Conservation (phyloP, 1,140 invertebrate genomes). For the Psix sp. region DNA sequence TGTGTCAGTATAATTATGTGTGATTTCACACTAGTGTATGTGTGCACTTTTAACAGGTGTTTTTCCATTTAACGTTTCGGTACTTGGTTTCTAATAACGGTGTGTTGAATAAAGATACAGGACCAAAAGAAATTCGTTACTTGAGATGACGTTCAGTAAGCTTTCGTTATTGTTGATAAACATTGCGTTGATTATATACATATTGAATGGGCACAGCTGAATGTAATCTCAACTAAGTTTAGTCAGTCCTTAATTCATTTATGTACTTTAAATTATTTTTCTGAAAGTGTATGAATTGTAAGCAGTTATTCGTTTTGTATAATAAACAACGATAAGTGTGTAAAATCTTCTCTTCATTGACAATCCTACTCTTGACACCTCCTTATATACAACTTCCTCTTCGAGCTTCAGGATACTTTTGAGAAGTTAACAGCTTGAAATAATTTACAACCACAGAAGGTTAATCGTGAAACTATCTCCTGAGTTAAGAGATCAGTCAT, state of each 20-base stretch:
- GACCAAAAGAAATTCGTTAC: slow-evolving; percentile 64
- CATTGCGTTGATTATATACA: slow-evolving; percentile 42
- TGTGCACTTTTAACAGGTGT: slow-evolving; percentile 41
- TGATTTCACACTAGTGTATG: slow-evolving; percentile 21
- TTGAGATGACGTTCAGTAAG: slow-evolving; percentile 66
- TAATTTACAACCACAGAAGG: slow-evolving; percentile 12
- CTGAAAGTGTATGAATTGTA: slow-evolving; percentile 54
- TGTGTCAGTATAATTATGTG: slow-evolving; percentile 33
- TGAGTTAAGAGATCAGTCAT: slow-evolving; percentile 56
- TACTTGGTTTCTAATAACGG: slow-evolving; percentile 45
- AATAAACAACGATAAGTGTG: slow-evolving; percentile 61
- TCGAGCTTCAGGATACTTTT: too few species aligned
- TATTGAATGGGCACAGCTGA: slow-evolving; percentile 59
- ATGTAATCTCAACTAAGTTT: slow-evolving; percentile 63
- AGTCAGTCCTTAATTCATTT: slow-evolving; percentile 55
- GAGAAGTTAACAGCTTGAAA: background rate
- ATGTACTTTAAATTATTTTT: slow-evolving; percentile 63
- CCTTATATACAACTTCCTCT: background rate
- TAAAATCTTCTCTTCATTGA: slow-evolving; percentile 6
- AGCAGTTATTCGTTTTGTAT: slow-evolving; percentile 63
- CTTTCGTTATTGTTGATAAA: slow-evolving; percentile 62
- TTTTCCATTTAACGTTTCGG: slow-evolving; percentile 34
- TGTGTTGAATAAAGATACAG: slow-evolving; percentile 37
- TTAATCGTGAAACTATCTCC: slow-evolving; percentile 40
- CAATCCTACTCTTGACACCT: background rate